Conservation (phyloP, 2,888 invertebrate species). For the Nephrotoma appendiculata region DNA sequence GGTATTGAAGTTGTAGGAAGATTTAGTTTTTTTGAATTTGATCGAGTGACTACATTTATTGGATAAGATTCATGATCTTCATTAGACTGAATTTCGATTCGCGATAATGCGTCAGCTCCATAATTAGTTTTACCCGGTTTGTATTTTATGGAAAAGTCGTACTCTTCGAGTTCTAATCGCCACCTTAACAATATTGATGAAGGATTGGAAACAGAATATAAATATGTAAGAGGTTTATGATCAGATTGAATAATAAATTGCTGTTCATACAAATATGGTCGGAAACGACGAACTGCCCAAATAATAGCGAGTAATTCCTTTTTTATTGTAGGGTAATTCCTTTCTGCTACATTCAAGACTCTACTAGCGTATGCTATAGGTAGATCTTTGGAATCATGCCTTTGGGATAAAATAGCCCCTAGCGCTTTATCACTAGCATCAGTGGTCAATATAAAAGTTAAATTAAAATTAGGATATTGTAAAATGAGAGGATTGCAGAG, state of each 20-base stretch:
- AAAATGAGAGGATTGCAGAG: not conserved
- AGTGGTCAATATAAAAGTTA: not conserved
- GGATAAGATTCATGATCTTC: not conserved
- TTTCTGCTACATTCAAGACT: not conserved
- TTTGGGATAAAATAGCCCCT: not conserved
- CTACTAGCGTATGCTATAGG: not conserved
- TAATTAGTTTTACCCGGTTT: not conserved
- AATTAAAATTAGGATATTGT: not conserved
- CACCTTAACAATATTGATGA: conserved; percentile 4
- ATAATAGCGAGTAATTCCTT: not conserved
- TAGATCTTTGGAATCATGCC: not conserved
- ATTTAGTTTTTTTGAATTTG: not conserved
- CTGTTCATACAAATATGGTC: not conserved
- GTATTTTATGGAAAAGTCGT: not conserved
- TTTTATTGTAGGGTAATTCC: not conserved
- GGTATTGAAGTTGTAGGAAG: too few relatives aligned
- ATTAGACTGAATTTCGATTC: not conserved
- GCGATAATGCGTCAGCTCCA: conserved; percentile 5
- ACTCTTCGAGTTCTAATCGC: not conserved
- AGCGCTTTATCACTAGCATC: not conserved
- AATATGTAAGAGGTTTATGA: not conserved
- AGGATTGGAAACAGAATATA: not conserved
- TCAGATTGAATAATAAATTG: not conserved
- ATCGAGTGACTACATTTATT: not conserved
- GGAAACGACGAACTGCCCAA: not conserved